Conservation (phyloP, 2,888 invertebrate genomes). For the Noctua fimbriata region DNA sequence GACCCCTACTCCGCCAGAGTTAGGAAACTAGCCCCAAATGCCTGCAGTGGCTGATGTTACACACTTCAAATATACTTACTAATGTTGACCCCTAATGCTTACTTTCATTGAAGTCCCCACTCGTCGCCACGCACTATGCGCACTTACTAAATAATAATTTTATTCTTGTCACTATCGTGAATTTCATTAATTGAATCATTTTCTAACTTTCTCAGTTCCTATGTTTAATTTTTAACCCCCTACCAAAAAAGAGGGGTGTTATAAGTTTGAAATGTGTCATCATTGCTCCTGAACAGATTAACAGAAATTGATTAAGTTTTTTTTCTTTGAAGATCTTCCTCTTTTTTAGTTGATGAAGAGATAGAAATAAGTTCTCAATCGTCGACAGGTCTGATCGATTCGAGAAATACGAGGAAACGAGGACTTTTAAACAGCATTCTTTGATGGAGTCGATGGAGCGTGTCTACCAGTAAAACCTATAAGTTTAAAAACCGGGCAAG, state of each 20-base stretch:
- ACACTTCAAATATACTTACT: background rate
- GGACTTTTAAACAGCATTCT: too few species aligned
- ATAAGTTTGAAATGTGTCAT: background rate
- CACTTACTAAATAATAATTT: background rate
- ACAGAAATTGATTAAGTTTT: background rate
- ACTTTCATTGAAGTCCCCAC: background rate
- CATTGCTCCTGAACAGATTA: background rate
- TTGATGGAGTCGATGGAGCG: too few species aligned
- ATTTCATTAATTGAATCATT: background rate
- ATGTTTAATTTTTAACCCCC: background rate
- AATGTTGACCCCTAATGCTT: background rate
- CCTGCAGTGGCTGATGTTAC: background rate
- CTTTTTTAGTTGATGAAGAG: background rate
- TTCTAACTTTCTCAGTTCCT: background rate
- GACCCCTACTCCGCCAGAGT: slow-evolving; percentile 25
- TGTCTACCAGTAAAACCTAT: too few species aligned
- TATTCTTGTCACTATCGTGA: background rate
- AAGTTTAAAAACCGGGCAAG: too few species aligned
- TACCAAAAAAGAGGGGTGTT: background rate
- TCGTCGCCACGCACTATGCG: background rate
- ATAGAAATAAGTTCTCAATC: background rate
- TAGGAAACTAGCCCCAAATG: slow-evolving; percentile 36
- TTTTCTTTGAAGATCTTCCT: background rate
- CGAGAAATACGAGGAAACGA: too few species aligned
- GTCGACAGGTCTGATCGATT: too few species aligned